Base-by-base conservation (phyloP, 2,888 invertebrate genomes). In the Netelia virgata region DNA sequence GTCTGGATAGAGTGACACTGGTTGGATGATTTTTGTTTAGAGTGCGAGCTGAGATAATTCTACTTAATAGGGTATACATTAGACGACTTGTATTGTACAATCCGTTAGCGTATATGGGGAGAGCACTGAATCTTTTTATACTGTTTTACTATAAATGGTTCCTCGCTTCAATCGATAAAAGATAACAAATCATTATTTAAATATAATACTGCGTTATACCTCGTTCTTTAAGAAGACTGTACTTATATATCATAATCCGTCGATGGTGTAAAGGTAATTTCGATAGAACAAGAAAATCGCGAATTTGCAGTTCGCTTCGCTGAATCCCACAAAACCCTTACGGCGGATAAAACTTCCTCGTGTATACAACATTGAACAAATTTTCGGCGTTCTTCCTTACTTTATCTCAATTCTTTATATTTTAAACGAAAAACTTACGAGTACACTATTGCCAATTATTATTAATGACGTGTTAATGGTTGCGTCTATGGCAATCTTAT, bases 61-160 rank as follows among this genome's bases (percentile, higher is more conserved):
- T 85, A 83, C 83, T 86, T 84, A 83, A 70, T 70, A 80, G 85
- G 50, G 81, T 77, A 81, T 78, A 72, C 59, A 77, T 64, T 53
- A 68, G 28, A 66, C 16, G 66, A 86, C 79, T 86, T 86, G 76
- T 87, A 87, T 70, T 86, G 86, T 89, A 90, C 86, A 88, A 89
- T 87, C 86, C 83, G 86, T 84, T 87, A 88, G 78, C 82, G 36
- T 84, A 80, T 84, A 77, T 85, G 85, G 87, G 88, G 90, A 89
- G 89, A 89, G 89, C 88, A 89, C 89, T 90, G 88, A 89, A 89
- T 88, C 88, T 88, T 90, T 90, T 91, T 90, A 90, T 90, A 90
- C 88, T 88, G 85, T 87, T 73, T 82, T 80, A 85, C 84, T 80
- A 83, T 82, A 85, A 83, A 86, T 86, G 86, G 87, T 84, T 84